phyloP scores from a whole-genome alignment of 2,888 invertebrate genomes.

The Augiades crinisus region DNA sequence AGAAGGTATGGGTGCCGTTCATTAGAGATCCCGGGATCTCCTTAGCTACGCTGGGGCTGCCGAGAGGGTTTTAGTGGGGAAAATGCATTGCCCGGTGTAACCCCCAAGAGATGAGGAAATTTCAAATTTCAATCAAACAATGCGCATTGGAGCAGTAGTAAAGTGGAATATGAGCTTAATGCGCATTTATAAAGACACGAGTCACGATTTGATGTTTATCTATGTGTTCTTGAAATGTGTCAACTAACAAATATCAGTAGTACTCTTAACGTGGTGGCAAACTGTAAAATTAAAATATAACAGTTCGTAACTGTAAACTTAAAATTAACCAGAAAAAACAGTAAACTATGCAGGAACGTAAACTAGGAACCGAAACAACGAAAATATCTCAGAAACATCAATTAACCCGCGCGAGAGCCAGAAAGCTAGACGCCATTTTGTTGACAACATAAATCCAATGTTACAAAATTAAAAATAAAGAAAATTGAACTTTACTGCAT shows the following conservation, averaged over 20 bases:
- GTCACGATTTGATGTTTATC: too few species aligned
- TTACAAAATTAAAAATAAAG: background rate
- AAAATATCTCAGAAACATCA: constrained; percentile 19
- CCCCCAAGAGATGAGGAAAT: too few species aligned
- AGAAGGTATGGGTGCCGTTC: too few species aligned
- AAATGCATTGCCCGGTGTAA: too few species aligned
- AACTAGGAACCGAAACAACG: background rate
- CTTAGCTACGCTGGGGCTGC: too few species aligned
- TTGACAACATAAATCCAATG: constrained; percentile 3
- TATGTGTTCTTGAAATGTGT: background rate
- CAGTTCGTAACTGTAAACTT: background rate
- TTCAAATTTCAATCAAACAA: too few species aligned
- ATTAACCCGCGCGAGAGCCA: background rate
- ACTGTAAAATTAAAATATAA: background rate
- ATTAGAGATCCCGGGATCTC: too few species aligned
- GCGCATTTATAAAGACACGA: too few species aligned
- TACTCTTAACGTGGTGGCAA: background rate
- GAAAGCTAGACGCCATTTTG: constrained; percentile 19
- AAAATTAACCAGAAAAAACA: constrained; percentile 6
- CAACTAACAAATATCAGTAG: too few species aligned
- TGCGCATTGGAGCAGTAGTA: too few species aligned
- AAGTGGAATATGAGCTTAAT: too few species aligned
- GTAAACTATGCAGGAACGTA: constrained; percentile 1
- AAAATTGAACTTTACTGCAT: constrained; percentile 9
- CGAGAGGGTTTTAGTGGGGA: too few species aligned